Evolutionary conservation across 2,888 invertebrate species (phyloP), one percentile per base, ranked within the genome.

Genomic region (Hydrotaea diabolus): DNA sequence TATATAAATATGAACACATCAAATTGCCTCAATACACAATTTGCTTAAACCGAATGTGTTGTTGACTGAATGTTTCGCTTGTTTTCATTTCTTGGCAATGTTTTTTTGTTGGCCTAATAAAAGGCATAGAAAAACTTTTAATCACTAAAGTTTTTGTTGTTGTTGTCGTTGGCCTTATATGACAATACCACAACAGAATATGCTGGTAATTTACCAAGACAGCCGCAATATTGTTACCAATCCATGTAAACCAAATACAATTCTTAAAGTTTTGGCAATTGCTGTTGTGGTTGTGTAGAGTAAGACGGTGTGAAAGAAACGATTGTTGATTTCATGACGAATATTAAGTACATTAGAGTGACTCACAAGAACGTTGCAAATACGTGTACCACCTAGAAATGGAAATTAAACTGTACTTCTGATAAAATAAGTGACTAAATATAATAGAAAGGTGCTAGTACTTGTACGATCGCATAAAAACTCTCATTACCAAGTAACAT

Each of bases 91-190:
- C 23, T 62, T 62, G 23, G 8, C 31, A 17, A 31, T 31, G n/a
- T n/a, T 31, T 23, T 62, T 31, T 59, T 9, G 23, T 59, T 23
- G 15, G 49, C n/a, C 49, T 49, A 59, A 26, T 23, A 31, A 39
- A 69, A 69, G 36, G 8, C 36, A 53, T 55, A 36, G 0, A 7
- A 2, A 31, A 64, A 77, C 55, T 77, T 77, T 77, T 77, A 77
- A 77, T 77, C 77, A 55, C 77, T 66, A 77, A 77, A 77, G n/a
- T 77, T 77, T 77, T 17, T n/a, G 15, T 66, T 19, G 39, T 36
- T 57, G 31, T 31, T 31, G n/a, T 17, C 19, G 36, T 36, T 36
- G 3, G 36, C 8, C 8, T 39, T 39, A 11, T 39, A 62, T 17
- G 36, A 59, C 21, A 59, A 59, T 39, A 39, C 39, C 39, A 39